Evolutionary conservation across 2,888 invertebrate genomes (phyloP).

Genomic region (Dorcus hopei): DNA sequence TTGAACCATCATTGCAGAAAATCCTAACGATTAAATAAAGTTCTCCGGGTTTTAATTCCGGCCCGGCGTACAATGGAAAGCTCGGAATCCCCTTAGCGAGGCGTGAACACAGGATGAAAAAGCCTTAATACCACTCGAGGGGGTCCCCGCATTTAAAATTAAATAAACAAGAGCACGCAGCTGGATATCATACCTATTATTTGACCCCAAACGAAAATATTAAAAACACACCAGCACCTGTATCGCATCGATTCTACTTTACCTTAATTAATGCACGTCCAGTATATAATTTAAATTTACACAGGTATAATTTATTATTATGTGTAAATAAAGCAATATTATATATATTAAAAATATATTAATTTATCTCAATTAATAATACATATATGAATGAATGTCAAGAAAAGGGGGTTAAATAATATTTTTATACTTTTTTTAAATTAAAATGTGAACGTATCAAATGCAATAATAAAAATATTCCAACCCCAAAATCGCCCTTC

Average conservation of each 20-base stretch:
- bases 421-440: background rate
- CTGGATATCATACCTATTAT: slow-evolving; percentile 42
- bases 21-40: background rate
- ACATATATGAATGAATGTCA: no score
- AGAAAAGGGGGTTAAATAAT: background rate
- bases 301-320: no score
- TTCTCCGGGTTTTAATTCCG: background rate
- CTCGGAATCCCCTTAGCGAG: slow-evolving; percentile 36
- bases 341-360: no score
- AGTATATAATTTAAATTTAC: background rate
- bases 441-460: background rate
- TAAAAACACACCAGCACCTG: slow-evolving; percentile 31
- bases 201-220: slow-evolving; percentile 32
- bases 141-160: slow-evolving; percentile 39
- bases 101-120: slow-evolving; percentile 36
- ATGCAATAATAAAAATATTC: background rate
- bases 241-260: background rate
- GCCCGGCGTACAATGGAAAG: background rate
- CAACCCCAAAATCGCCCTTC: slow-evolving; percentile 4
- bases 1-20: background rate
- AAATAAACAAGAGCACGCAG: slow-evolving; percentile 42
- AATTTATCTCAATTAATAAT: no score
- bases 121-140: slow-evolving; percentile 36
- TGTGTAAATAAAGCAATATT: no score
- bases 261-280: no score